Conservation (phyloP, 2,888 invertebrate genomes). For the Trichogramma evanescens region DNA sequence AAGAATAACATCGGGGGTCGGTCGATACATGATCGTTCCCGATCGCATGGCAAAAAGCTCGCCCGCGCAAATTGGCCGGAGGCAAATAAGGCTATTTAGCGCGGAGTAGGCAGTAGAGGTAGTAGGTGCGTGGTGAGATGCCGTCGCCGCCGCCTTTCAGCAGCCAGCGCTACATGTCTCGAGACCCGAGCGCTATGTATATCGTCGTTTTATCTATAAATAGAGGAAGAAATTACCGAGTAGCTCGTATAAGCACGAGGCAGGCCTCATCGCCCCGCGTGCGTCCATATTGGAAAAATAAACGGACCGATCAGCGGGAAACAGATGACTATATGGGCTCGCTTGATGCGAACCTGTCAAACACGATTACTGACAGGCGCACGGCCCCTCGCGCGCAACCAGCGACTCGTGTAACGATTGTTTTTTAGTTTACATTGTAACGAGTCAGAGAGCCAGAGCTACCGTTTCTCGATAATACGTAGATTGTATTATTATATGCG, state of each 20-base stretch:
- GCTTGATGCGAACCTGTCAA: not conserved
- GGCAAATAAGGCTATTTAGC: conserved; percentile 12
- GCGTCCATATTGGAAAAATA: conserved; percentile 46
- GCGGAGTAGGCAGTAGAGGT: conserved; percentile 7
- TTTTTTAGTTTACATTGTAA: conserved; percentile 45
- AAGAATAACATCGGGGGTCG: not conserved
- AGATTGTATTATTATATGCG: no score
- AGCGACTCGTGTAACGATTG: conserved; percentile 43
- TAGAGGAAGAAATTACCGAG: conserved; percentile 7
- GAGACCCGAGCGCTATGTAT: no score
- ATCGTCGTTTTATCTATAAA: no score
- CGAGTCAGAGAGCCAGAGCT: conserved; percentile 40
- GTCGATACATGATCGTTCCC: not conserved
- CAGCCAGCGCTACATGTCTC: not conserved
- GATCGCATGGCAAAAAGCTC: not conserved
- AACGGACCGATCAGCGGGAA: conserved; percentile 34
- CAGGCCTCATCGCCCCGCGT: conserved; percentile 35
- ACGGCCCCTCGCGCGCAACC: conserved; percentile 43
- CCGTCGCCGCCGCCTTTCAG: conserved; percentile 5
- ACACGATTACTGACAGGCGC: conserved; percentile 27
- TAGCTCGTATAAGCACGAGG: conserved; percentile 37
- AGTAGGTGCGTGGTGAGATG: not conserved
- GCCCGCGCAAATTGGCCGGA: no score
- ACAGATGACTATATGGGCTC: conserved; percentile 40
- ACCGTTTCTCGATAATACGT: conserved; percentile 25